These are phyloP conservation scores for Deroplatys truncata DNA, from an alignment of 2,888 invertebrate species.

Conservation along the genomic window DNA sequence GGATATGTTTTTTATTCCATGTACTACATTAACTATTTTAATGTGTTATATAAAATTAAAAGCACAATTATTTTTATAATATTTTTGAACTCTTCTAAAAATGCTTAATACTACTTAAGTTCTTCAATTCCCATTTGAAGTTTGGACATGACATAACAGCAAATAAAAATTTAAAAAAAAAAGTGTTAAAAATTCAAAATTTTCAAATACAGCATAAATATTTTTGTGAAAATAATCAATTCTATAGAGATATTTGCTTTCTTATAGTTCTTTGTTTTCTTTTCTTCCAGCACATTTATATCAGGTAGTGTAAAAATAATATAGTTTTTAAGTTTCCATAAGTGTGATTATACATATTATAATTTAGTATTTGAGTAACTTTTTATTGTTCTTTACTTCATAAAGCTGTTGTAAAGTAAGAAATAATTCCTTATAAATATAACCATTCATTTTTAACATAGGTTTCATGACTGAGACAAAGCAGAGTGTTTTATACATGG, in stretches of 20 bases:
- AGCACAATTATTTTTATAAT: background rate
- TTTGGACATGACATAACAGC: background rate
- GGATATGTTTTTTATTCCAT: background rate
- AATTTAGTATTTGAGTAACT: background rate
- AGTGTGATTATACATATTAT: background rate
- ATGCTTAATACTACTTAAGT: background rate
- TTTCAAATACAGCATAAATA: background rate
- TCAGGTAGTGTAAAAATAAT: background rate
- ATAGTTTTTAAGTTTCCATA: background rate
- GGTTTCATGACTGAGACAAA: background rate
- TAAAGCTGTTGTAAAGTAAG: background rate
- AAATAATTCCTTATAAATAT: background rate
- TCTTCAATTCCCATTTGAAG: background rate
- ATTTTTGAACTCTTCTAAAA: background rate
- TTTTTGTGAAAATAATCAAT: background rate
- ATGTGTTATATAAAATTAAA: background rate
- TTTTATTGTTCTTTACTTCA: background rate
- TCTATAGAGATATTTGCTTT: background rate
- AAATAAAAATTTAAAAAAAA: background rate
- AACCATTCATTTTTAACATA: background rate
- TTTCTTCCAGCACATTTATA: too few relatives aligned
- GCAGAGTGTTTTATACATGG: background rate
- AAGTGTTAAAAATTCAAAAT: background rate
- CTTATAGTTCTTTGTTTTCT: too few relatives aligned
- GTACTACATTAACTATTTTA: too few relatives aligned